Conservation (phyloP, 2,888 invertebrate genomes). For the Stenodera caucasica region DNA sequence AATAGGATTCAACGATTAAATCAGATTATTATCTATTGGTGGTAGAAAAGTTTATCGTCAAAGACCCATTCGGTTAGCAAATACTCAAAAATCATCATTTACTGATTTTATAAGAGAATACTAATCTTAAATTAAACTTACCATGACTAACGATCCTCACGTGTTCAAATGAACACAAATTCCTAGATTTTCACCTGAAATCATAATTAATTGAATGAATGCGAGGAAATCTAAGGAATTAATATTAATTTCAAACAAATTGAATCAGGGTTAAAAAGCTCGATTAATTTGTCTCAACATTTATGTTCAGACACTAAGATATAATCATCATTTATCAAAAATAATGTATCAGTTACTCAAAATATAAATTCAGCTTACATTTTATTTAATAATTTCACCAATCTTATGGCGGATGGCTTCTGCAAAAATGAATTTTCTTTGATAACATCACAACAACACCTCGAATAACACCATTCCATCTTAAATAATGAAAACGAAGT, state of each 20-base stretch:
- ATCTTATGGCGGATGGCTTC: background rate
- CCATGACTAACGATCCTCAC: background rate
- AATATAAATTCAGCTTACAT: background rate
- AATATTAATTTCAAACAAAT: background rate
- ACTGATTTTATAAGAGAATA: too few relatives aligned
- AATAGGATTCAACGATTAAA: background rate
- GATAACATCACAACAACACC: background rate
- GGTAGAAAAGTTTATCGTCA: slow-evolving; percentile 23
- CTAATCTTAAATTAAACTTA: background rate
- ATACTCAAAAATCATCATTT: slow-evolving; percentile 23
- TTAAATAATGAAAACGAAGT: background rate
- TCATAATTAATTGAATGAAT: background rate
- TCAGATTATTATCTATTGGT: slow-evolving; percentile 13
- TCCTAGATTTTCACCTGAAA: background rate
- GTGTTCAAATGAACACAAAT: background rate
- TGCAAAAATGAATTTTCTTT: background rate
- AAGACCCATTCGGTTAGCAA: slow-evolving; percentile 20
- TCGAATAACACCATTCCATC: background rate
- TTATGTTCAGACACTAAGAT: background rate
- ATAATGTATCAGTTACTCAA: background rate
- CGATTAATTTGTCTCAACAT: background rate
- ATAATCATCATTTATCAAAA: background rate
- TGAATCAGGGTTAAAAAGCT: slow-evolving; percentile 4
- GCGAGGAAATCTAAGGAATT: background rate
- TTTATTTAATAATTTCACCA: background rate